Evolutionary conservation across 2,113 vertebrate genomes (phyloP).

Genomic region (Lipophrys pholis): DNA sequence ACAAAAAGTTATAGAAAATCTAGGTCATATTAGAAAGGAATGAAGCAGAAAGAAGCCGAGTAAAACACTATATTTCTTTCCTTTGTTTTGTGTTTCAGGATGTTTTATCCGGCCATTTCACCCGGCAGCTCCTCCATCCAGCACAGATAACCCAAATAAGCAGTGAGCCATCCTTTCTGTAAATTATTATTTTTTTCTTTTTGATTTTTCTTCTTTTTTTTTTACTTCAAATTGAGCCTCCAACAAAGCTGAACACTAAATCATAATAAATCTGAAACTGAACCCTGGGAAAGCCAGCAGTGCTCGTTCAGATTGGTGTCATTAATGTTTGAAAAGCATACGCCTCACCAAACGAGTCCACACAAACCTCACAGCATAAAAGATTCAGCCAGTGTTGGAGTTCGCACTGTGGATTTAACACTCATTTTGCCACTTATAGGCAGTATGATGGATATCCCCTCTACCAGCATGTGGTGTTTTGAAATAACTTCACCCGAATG

Average conservation of each 20-base stretch:
- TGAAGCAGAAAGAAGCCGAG: slow-evolving; percentile 5
- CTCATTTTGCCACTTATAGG: background rate
- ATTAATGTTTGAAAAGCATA: slow-evolving; percentile 41
- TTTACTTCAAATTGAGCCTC: slow-evolving; percentile 20
- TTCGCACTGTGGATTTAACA: slow-evolving; percentile 11
- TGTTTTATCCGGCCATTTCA: background rate
- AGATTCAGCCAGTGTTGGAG: slow-evolving; percentile 18
- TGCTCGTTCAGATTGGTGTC: slow-evolving; percentile 9
- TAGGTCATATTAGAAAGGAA: slow-evolving; percentile 10
- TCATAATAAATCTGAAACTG: slow-evolving; percentile 37
- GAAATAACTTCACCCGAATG: background rate
- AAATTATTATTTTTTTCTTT: too few relatives aligned
- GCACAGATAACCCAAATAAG: slow-evolving; percentile 11
- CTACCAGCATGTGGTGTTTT: background rate
- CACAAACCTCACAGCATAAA: slow-evolving; percentile 34
- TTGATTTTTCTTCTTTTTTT: too few relatives aligned
- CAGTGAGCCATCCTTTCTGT: slow-evolving; percentile 15
- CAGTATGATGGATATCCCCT: background rate
- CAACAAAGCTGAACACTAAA: slow-evolving; percentile 26
- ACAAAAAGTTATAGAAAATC: slow-evolving; percentile 1
- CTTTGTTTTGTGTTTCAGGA: slow-evolving; percentile 19
- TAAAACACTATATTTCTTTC: slow-evolving; percentile 6
- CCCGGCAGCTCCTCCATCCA: background rate
- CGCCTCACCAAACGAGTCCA: slow-evolving; percentile 21
- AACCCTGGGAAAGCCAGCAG: slow-evolving; percentile 19